Evolutionary conservation across 2,797 vertebrate species (phyloP).

Genomic region (Nyctibius grandis): DNA sequence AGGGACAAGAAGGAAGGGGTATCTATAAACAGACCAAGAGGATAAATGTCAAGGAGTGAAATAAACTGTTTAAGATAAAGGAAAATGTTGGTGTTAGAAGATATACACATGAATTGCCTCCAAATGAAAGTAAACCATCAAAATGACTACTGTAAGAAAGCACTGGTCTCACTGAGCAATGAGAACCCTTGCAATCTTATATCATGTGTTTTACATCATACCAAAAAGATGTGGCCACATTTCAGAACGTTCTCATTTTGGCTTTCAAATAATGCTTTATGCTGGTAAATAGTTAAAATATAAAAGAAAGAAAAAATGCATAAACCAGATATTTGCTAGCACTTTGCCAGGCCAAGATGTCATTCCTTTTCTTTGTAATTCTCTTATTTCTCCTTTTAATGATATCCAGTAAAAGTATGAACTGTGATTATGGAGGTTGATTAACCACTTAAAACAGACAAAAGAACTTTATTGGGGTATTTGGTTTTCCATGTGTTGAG

Average conservation of each 20-base stretch:
- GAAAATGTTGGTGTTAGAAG: not conserved
- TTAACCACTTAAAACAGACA: slow-evolving; percentile 34
- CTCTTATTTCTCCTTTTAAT: not conserved
- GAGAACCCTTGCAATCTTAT: not conserved
- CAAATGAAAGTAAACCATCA: not conserved
- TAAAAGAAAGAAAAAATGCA: no score
- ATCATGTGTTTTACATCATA: not conserved
- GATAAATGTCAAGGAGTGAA: not conserved
- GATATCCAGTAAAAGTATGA: not conserved
- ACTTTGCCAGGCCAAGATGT: not conserved
- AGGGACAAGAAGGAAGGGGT: not conserved
- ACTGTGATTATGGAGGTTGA: slow-evolving; percentile 18
- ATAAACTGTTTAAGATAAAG: not conserved
- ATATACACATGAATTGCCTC: not conserved
- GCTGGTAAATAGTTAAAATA: not conserved
- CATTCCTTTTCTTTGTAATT: not conserved
- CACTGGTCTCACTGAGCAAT: not conserved
- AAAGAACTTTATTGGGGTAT: slow-evolving; percentile 9
- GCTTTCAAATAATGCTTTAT: not conserved
- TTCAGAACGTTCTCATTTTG: not conserved
- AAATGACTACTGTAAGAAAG: not conserved
- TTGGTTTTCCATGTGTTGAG: slow-evolving; percentile 18
- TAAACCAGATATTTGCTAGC: not conserved
- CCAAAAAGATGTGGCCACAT: not conserved
- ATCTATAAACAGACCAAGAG: not conserved